A percentile compares a stretch with the other conserved stretches of the same genome.
Evolutionary conservation across 2,113 vertebrate species (phyloP).

Genomic region (Tupaia tana): DNA sequence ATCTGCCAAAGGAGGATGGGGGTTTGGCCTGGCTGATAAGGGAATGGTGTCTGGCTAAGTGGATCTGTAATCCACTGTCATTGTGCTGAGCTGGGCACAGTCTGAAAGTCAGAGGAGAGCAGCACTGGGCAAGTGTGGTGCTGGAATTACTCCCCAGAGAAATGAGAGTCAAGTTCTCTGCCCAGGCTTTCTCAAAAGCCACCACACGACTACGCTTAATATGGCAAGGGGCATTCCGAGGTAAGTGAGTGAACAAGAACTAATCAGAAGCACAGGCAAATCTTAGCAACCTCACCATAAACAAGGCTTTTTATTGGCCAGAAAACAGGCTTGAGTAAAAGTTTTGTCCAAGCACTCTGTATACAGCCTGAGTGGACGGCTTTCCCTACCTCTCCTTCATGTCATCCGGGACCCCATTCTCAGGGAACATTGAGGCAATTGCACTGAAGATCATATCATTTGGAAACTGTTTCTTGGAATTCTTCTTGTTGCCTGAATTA

Average conservation of each 20-base stretch:
- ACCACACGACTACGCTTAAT: neutral
- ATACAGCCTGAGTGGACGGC: neutral
- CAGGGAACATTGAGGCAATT: constrained; percentile 98
- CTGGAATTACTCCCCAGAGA: neutral
- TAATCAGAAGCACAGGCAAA: neutral
- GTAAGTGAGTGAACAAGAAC: neutral
- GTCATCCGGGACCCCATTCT: constrained; percentile 96
- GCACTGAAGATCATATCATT: constrained; percentile 98
- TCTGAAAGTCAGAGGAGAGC: neutral
- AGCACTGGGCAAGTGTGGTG: neutral
- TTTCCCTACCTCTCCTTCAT: constrained; percentile 96
- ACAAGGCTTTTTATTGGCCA: neutral
- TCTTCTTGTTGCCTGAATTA: constrained; percentile 89
- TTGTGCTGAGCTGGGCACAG: neutral
- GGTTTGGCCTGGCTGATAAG: neutral
- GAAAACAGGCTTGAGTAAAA: neutral
- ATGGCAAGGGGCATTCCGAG: neutral
- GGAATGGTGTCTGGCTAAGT: neutral
- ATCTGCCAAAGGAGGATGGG: neutral
- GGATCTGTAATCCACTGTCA: neutral
- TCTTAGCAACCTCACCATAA: neutral
- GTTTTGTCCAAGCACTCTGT: neutral
- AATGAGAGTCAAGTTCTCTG: neutral
- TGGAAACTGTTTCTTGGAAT: constrained; percentile 92
- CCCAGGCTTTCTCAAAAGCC: neutral